Base-by-base conservation (phyloP, 2,113 vertebrate genomes). In the Vidua macroura region DNA sequence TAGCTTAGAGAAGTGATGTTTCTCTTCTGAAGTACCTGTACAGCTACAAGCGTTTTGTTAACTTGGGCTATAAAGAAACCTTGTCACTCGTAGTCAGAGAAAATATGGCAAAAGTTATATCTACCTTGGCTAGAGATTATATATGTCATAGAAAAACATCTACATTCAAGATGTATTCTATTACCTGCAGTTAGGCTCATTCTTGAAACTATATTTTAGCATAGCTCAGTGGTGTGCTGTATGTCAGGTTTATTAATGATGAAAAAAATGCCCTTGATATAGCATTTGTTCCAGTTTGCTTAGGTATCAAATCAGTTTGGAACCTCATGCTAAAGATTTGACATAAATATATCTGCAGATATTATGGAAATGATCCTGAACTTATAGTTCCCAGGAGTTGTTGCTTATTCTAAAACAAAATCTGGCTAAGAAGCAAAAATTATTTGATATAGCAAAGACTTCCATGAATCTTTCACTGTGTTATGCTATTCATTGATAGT, bases 11-110 rank as follows among this genome's bases (percentile, higher is more conserved):
- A 84, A 78, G 62, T 33, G 53, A 25, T 24, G 13, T 95, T 97
- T 95, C 77, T 93, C 60, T 56, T 87, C 74, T 95, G 58, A 92
- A 92, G 62, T 89, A 91, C 53, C 66, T 73, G 49, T 59, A 75
- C 74, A 79, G 16, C 37, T 95, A 60, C 74, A 89, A 91, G 68
- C 0, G 0, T 84, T 95, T 64, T 83, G 58, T 92, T 82, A 95
- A 89, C 53, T 88, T 83, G 55, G 75, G 35, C 80, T 72, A 21
- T 80, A 95, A 93, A 88, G 66, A 83, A 95, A 66, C 23, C 44
- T 79, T 87, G 78, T 28, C 67, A 51, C 74, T 49, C 53, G 18
- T 52, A 86, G 86, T 83, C 79, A 93, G 35, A 53, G 44, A 41
- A 88, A 84, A 67, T 94, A 93, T 88, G 63, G 23, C 10, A 66